Percentiles rank a stretch among this genome's conserved stretches.
These are phyloP conservation scores for Centropyge bicolor DNA, from an alignment of 2,797 vertebrate genomes.

Conservation along the genomic window DNA sequence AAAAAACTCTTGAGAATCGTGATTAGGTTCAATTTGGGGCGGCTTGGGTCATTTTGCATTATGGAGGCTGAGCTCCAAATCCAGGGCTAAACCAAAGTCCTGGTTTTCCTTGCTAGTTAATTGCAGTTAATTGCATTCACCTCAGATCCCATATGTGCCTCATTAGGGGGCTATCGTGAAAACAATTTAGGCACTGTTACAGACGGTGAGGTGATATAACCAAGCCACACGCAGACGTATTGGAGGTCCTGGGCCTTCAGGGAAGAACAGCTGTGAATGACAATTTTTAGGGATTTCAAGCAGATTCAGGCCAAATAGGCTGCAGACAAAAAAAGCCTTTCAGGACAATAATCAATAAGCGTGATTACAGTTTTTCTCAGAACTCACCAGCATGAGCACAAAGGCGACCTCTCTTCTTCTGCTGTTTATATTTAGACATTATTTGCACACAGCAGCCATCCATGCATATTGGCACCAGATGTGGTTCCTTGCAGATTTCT, in stretches of 20 bases:
- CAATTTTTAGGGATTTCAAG: slow-evolving; percentile 22
- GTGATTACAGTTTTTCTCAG: background rate
- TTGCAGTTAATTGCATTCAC: slow-evolving; percentile 39
- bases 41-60: background rate
- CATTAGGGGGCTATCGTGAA: slow-evolving; percentile 50
- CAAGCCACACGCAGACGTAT: slow-evolving; percentile 25
- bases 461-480: slow-evolving; percentile 61
- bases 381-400: slow-evolving; percentile 6
- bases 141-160: slow-evolving; percentile 49
- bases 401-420: background rate
- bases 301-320: slow-evolving; percentile 19
- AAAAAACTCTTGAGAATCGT: slow-evolving; percentile 2
- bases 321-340: slow-evolving; percentile 12
- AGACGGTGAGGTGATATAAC: slow-evolving; percentile 30
- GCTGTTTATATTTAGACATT: slow-evolving; percentile 6
- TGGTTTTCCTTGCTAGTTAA: slow-evolving; percentile 39
- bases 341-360: slow-evolving; percentile 20
- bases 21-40: background rate
- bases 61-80: too few species aligned
- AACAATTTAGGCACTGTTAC: slow-evolving; percentile 25
- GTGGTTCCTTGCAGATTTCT: slow-evolving; percentile 38
- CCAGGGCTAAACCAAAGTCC: background rate
- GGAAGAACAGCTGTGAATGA: slow-evolving; percentile 44
- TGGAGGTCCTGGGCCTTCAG: slow-evolving; percentile 24
- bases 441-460: slow-evolving; percentile 17